Evolutionary conservation across 2,797 vertebrate species (phyloP).

Genomic region (Danio choprae): DNA sequence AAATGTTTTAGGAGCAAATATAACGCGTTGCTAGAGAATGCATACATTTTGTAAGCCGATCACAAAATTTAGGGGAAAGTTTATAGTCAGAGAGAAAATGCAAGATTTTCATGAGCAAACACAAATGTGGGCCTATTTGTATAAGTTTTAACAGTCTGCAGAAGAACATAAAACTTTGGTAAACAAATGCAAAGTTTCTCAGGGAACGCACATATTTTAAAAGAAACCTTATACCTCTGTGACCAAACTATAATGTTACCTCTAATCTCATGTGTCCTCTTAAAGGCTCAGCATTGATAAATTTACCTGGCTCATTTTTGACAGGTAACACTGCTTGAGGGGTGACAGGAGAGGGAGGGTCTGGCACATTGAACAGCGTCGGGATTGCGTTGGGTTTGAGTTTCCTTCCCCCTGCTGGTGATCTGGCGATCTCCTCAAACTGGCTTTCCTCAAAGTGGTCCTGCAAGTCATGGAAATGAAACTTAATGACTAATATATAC

Average conservation of each 20-base stretch:
- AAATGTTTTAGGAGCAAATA: too few species aligned
- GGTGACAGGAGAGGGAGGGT: slow-evolving; percentile 77
- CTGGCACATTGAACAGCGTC: slow-evolving; percentile 78
- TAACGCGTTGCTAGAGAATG: too few species aligned
- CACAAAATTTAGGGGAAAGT: too few species aligned
- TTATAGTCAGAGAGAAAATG: too few species aligned
- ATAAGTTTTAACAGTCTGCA: background rate
- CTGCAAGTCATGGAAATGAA: slow-evolving; percentile 59
- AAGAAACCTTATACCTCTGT: too few species aligned
- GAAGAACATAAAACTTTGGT: background rate
- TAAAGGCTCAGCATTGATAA: background rate
- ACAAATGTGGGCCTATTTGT: too few species aligned
- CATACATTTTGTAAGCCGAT: too few species aligned
- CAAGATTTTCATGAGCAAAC: too few species aligned
- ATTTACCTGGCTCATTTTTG: slow-evolving; percentile 79
- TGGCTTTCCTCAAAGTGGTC: slow-evolving; percentile 84
- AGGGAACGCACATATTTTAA: too few species aligned
- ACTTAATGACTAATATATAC: background rate
- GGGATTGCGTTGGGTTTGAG: slow-evolving; percentile 84
- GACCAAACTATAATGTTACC: background rate
- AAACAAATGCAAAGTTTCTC: background rate
- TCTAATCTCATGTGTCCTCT: background rate
- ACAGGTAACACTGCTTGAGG: slow-evolving; percentile 71
- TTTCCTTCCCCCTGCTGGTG: slow-evolving; percentile 82
- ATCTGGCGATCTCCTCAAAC: slow-evolving; percentile 84